Evolutionary conservation across 2,113 vertebrate genomes (phyloP).

Genomic region (Eulacestoma nigropectus): DNA sequence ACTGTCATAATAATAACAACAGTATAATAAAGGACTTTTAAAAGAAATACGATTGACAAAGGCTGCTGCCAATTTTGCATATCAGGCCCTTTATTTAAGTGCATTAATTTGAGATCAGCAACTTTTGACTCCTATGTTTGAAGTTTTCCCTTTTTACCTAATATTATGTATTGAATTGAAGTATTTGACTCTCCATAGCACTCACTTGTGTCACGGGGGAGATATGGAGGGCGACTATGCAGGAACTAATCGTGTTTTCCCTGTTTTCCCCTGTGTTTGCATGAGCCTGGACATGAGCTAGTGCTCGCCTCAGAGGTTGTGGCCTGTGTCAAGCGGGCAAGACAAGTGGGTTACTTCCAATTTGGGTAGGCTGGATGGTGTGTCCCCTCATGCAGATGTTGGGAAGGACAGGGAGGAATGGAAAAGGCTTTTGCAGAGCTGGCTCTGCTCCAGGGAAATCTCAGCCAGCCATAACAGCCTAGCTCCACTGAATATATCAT

Average conservation of each 20-base stretch:
- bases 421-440: neutral
- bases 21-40: neutral
- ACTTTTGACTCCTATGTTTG: neutral
- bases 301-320: neutral
- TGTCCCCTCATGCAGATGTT: neutral
- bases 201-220: neutral
- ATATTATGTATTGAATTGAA: neutral
- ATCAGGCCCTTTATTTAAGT: neutral
- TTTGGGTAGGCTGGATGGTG: neutral
- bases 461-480: neutral
- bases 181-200: too few relatives aligned
- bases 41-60: neutral
- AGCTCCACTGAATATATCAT: neutral
- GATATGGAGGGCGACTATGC: neutral
- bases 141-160: neutral
- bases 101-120: neutral
- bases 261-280: neutral
- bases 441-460: neutral
- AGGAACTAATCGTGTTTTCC: neutral
- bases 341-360: neutral
- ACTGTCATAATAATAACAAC: neutral
- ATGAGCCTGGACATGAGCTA: neutral
- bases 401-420: neutral
- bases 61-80: neutral
- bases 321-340: accelerated